phyloP scores from a whole-genome alignment of 2,113 vertebrate species.

The Alexandromys fortis region DNA sequence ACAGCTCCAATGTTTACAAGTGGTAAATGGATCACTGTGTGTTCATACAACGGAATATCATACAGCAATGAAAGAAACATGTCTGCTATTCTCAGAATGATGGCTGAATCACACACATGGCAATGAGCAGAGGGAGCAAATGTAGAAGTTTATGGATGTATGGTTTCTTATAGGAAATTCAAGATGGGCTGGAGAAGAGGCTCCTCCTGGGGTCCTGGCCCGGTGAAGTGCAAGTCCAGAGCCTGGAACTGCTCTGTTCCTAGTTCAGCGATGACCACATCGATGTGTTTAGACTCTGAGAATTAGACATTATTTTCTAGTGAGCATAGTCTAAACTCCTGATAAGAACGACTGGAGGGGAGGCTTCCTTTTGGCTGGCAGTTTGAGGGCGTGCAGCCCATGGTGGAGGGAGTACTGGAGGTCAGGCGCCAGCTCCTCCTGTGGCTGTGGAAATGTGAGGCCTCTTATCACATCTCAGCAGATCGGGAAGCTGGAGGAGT shows the following conservation, averaged over 20 bases:
- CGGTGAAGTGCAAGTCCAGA: not conserved
- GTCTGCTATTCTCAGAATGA: not conserved
- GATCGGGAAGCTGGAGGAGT: not conserved
- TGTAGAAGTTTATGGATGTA: too few species aligned
- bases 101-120: not conserved
- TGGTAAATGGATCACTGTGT: not conserved
- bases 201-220: too few species aligned
- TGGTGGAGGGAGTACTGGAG: not conserved
- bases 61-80: not conserved
- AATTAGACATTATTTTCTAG: not conserved
- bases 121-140: not conserved
- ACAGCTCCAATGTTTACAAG: not conserved
- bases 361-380: not conserved
- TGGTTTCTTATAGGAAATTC: not conserved
- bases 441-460: not conserved
- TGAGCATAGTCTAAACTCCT: not conserved
- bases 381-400: not conserved
- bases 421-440: not conserved
- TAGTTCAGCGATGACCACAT: not conserved
- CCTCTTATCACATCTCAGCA: not conserved
- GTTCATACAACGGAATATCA: not conserved
- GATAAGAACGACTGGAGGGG: not conserved
- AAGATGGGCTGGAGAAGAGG: not conserved
- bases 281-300: not conserved
- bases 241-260: not conserved